These are phyloP conservation scores for Pygocentrus nattereri DNA, from an alignment of 2,797 vertebrate species.

Conservation along the genomic window DNA sequence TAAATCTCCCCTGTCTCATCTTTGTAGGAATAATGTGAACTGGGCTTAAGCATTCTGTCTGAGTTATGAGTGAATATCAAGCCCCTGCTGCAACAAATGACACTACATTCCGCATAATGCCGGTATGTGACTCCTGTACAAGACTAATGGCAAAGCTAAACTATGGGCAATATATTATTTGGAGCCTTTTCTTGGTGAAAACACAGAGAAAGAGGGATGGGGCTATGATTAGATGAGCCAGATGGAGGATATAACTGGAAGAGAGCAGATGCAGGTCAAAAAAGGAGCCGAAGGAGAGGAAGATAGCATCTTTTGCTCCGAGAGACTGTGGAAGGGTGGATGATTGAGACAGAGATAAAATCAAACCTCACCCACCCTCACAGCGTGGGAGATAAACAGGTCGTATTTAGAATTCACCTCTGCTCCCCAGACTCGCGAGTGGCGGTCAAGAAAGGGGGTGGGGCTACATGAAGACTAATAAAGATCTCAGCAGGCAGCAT, in stretches of 20 bases:
- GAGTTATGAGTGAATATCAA: background rate
- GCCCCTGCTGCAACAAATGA: background rate
- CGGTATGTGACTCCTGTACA: background rate
- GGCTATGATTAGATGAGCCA: background rate
- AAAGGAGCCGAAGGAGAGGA: conserved; percentile 64
- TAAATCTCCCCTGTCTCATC: background rate
- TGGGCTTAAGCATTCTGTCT: background rate
- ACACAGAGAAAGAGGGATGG: background rate
- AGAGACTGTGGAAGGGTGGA: conserved; percentile 37
- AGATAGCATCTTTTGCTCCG: conserved; percentile 49
- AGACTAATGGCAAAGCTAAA: background rate
- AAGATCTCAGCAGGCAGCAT: background rate
- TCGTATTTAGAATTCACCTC: conserved; percentile 55
- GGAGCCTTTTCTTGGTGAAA: background rate
- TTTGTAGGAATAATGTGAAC: background rate
- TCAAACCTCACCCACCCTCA: conserved; percentile 39
- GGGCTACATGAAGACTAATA: conserved; percentile 10
- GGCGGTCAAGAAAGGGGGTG: conserved; percentile 28
- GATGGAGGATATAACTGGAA: conserved; percentile 39
- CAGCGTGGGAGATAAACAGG: conserved; percentile 33
- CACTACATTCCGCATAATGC: background rate
- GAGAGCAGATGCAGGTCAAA: conserved; percentile 49
- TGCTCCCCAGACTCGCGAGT: conserved; percentile 32
- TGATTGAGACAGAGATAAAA: conserved; percentile 58
- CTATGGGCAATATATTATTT: background rate